Evolutionary conservation across 2,113 vertebrate species (phyloP).

Genomic region (Nymphicus hollandicus): DNA sequence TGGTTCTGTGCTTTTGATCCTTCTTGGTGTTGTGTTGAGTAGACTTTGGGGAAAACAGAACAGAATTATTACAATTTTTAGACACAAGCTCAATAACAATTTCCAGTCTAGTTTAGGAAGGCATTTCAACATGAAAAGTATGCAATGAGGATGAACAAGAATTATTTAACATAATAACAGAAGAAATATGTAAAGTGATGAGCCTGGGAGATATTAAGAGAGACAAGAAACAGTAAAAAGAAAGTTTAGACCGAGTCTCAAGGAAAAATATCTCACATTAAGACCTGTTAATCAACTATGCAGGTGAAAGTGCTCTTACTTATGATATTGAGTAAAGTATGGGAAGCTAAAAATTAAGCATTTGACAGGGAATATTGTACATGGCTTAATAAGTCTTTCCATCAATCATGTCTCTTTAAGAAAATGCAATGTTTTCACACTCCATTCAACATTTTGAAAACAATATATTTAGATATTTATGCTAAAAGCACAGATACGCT

Average conservation of each 20-base stretch:
- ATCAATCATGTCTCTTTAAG: background rate
- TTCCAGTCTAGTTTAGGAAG: background rate
- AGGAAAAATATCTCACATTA: background rate
- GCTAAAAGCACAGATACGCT: background rate
- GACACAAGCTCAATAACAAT: background rate
- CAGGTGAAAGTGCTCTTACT: background rate
- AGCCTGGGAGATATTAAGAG: background rate
- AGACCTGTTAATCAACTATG: background rate
- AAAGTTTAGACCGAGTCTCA: background rate
- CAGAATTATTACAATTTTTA: background rate
- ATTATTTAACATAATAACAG: slow-evolving; percentile 24
- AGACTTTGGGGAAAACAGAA: background rate
- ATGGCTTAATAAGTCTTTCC: background rate
- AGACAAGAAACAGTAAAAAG: background rate
- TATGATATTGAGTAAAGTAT: background rate
- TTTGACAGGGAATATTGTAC: background rate
- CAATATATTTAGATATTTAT: background rate
- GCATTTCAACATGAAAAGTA: slow-evolving; percentile 3
- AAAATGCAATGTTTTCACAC: background rate
- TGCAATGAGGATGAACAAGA: background rate
- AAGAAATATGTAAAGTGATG: background rate
- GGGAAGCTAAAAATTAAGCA: background rate
- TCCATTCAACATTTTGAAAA: background rate
- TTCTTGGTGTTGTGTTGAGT: background rate
- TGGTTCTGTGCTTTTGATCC: background rate